phyloP scores from a whole-genome alignment of 1,140 invertebrate genomes.

The Sitobion miscanthi region DNA sequence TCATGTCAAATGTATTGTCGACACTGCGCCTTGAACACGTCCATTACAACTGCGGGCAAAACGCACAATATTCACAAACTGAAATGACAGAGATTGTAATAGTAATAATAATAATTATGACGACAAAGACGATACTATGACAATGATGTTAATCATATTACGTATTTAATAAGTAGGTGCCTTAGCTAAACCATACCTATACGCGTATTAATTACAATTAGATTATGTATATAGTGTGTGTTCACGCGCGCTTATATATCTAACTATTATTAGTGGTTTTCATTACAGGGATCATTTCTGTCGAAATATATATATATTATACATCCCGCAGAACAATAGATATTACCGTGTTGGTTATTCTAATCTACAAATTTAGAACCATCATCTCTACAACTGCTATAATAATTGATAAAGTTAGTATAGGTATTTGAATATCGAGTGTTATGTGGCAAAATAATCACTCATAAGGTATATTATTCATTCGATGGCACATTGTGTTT shows the following conservation, averaged over 20 bases:
- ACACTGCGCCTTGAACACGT: neutral
- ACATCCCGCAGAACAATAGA: neutral
- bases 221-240: neutral
- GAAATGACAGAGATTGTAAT: neutral
- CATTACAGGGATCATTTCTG: neutral
- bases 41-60: constrained; percentile 8
- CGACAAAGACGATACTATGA: neutral
- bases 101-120: neutral
- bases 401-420: too few relatives aligned
- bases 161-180: neutral
- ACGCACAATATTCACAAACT: neutral
- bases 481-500: neutral
- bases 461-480: too few relatives aligned
- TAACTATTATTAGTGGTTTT: constrained; percentile 4
- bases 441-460: neutral
- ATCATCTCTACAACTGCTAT: too few relatives aligned
- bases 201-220: neutral
- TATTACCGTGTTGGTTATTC: neutral
- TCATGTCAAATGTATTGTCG: constrained; percentile 37
- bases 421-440: too few relatives aligned
- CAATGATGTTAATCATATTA: neutral
- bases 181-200: neutral
- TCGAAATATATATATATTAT: neutral
- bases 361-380: too few relatives aligned
- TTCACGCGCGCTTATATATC: neutral